A percentile compares a stretch with the other conserved stretches of the same genome.
Conservation (phyloP, 2,797 vertebrate genomes). For the Denticeps clupeoides region DNA sequence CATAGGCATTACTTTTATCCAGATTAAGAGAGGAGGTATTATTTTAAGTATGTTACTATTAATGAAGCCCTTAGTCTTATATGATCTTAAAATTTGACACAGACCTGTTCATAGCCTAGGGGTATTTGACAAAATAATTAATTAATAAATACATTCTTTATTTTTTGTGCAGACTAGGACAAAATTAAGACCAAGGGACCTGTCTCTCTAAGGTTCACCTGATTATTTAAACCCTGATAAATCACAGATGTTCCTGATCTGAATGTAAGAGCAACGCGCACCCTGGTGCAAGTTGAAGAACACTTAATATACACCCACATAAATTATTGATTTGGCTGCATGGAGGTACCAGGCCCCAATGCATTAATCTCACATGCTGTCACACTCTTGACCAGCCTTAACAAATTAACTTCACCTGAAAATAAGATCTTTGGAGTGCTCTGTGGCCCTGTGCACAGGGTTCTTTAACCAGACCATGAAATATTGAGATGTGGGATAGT, state of each 20-base stretch:
- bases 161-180: no score
- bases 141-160: no score
- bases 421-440: slow-evolving; percentile 5
- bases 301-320: slow-evolving; percentile 29
- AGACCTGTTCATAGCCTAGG: no score
- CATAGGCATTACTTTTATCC: no score
- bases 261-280: slow-evolving; percentile 18
- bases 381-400: slow-evolving; percentile 8
- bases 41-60: no score
- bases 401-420: slow-evolving; percentile 15
- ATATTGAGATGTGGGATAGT: not conserved
- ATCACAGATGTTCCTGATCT: slow-evolving; percentile 14
- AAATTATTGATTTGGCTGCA: slow-evolving; percentile 25
- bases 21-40: no score
- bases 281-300: slow-evolving; percentile 13
- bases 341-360: slow-evolving; percentile 8
- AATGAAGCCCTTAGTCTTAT: no score
- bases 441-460: slow-evolving; percentile 1
- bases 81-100: no score
- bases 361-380: slow-evolving; percentile 28
- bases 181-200: no score
- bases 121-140: no score
- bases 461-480: no score
- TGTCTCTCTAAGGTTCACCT: not conserved
- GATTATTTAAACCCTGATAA: slow-evolving; percentile 25